Evolutionary conservation across 2,113 vertebrate species (phyloP).

Genomic region (Eclectus roratus): DNA sequence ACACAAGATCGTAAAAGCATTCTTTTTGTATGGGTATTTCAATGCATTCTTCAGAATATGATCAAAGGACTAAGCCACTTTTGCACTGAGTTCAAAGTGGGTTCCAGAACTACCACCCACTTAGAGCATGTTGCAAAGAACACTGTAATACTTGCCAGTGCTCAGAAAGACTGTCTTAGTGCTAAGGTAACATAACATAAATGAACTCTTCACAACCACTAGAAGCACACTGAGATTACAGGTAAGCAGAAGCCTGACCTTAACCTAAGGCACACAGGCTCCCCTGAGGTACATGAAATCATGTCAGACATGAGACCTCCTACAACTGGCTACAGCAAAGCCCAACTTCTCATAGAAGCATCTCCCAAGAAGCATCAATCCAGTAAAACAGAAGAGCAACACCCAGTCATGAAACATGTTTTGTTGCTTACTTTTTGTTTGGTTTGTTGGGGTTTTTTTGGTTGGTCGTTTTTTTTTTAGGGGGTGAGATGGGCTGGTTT

Average conservation of each 20-base stretch:
- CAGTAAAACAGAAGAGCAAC: background rate
- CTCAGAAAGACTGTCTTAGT: background rate
- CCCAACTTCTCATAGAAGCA: background rate
- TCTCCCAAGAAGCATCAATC: background rate
- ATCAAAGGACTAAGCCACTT: background rate
- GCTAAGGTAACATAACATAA: rapidly evolving
- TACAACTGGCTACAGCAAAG: background rate
- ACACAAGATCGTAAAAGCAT: background rate
- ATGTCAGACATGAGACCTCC: background rate
- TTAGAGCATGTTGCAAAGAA: rapidly evolving
- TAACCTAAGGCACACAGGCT: background rate
- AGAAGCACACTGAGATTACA: background rate
- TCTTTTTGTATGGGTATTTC: background rate
- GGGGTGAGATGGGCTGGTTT: background rate
- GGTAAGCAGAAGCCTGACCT: background rate
- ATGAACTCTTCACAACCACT: background rate
- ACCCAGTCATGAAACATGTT: background rate
- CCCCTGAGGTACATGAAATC: rapidly evolving
- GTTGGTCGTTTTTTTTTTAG: background rate
- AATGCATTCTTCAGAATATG: background rate
- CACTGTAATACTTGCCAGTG: background rate
- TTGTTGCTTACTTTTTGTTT: background rate
- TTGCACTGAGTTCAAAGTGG: background rate
- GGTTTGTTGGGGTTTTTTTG: background rate
- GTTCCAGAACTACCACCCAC: background rate